Base-by-base conservation (phyloP, 2,797 vertebrate species). In the Pampus argenteus region DNA sequence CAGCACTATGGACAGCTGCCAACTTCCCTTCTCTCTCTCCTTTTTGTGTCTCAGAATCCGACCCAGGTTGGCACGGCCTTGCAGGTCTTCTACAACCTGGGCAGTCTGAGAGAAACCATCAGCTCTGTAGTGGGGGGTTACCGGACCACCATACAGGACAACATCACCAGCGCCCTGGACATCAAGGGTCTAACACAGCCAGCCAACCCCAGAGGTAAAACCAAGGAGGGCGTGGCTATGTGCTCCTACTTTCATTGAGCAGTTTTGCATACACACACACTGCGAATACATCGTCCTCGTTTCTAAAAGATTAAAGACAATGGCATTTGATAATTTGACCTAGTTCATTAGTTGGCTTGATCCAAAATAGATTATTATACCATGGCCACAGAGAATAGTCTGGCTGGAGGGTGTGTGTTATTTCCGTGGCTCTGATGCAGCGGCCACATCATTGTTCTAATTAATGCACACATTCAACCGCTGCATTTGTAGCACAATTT, bases 61-160 rank as follows among this genome's bases (percentile, higher is more conserved):
- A 97, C 96, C 59, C 97, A 99, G 91, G 97, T 99, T 0, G 98
- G 97, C 71, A 99, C 97, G 0, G 97, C 98, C 34, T 95, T 99
- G 79, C 98, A 99, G 89, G 97, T 98, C 78, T 99, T 99, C 86
- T 94, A 98, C 71, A 99, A 99, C 83, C 95, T 99, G 59, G 97
- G 97, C 60, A 96, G 90, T 83, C 90, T 99, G 62, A 96, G 95
- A 79, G 95, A 95, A 76, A 98, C 96, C 15, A 93, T 99, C 75
- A 88, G 82, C 63, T 93, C 67, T 23, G 95, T 98, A 7, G 95
- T 99, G 66, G 95, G 96, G 8, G 95, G 96, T 15, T 97, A 98
- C 88, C 95, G 93, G 81, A 83, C 90, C 63, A 75, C 91, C 34
- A 87, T 98, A 64, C 93, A 97, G 82, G 97, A 99, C 69, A 96